phyloP scores from a whole-genome alignment of 1,140 invertebrate species.

The Melanaphis sacchari region DNA sequence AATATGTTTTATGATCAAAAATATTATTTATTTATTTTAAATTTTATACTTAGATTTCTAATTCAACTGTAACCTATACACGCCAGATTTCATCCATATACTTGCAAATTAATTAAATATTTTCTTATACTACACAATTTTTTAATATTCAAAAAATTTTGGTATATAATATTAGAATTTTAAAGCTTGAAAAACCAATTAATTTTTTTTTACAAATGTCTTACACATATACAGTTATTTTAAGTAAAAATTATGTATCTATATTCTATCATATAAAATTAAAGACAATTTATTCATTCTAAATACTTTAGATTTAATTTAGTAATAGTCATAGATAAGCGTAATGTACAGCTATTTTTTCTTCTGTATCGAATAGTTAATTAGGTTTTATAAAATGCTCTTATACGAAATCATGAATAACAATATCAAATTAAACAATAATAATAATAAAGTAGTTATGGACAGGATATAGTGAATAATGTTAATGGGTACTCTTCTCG shows the following conservation, averaged over 20 bases:
- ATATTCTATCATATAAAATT: not conserved
- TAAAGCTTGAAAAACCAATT: no score
- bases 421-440: not conserved
- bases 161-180: no score
- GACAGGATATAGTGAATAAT: not conserved
- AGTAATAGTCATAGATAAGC: not conserved
- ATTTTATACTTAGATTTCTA: no score
- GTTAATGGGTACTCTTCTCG: not conserved
- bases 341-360: not conserved
- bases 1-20: not conserved
- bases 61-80: no score
- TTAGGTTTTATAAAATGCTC: not conserved
- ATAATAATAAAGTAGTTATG: not conserved
- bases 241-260: not conserved
- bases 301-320: not conserved
- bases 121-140: no score
- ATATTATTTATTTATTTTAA: not conserved
- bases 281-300: not conserved
- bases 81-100: no score
- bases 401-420: not conserved
- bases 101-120: no score
- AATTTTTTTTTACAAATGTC: no score
- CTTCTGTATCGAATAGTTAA: not conserved
- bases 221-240: not conserved
- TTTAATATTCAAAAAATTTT: no score